Percentiles rank a stretch among this genome's conserved stretches.
phyloP scores from a whole-genome alignment of 2,113 vertebrate genomes.

The Oostethus manadensis region DNA sequence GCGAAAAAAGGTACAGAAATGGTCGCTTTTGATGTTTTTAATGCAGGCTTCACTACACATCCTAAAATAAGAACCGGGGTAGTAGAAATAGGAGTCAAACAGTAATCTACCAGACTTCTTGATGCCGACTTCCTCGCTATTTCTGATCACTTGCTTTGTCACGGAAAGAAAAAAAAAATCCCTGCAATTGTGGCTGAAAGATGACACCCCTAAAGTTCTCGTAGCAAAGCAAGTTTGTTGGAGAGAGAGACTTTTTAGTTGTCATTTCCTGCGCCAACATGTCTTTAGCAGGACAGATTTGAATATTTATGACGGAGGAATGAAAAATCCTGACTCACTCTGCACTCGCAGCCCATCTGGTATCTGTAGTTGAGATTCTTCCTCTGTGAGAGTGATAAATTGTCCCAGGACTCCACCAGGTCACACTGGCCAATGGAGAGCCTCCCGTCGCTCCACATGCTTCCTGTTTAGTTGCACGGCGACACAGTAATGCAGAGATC shows the following conservation, averaged over 20 bases:
- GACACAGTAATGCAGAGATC: slow-evolving; percentile 1
- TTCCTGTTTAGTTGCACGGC: slow-evolving; percentile 67
- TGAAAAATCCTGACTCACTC: slow-evolving; percentile 71
- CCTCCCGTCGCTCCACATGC: slow-evolving; percentile 79
- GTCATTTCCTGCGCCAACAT: neutral
- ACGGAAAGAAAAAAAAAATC: too few species aligned
- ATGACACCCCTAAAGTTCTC: too few species aligned
- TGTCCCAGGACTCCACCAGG: slow-evolving; percentile 85
- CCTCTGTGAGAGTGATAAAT: slow-evolving; percentile 82
- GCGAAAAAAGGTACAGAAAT: too few species aligned
- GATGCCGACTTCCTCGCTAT: too few species aligned
- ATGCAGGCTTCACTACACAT: too few species aligned
- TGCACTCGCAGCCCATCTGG: slow-evolving; percentile 87
- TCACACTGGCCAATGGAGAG: slow-evolving; percentile 85
- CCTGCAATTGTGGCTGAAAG: too few species aligned
- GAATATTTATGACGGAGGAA: slow-evolving; percentile 20
- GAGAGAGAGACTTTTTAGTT: neutral
- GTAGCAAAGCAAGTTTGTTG: neutral
- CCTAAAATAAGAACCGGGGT: too few species aligned
- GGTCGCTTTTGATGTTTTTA: too few species aligned
- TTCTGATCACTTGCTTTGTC: too few species aligned
- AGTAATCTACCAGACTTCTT: too few species aligned
- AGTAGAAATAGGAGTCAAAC: too few species aligned
- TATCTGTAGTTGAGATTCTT: slow-evolving; percentile 89
- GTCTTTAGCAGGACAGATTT: slow-evolving; percentile 7